Evolutionary conservation across 53 echinoderm and acorn worm species (phyloP).

Genomic region (Patiria pectinifera): DNA sequence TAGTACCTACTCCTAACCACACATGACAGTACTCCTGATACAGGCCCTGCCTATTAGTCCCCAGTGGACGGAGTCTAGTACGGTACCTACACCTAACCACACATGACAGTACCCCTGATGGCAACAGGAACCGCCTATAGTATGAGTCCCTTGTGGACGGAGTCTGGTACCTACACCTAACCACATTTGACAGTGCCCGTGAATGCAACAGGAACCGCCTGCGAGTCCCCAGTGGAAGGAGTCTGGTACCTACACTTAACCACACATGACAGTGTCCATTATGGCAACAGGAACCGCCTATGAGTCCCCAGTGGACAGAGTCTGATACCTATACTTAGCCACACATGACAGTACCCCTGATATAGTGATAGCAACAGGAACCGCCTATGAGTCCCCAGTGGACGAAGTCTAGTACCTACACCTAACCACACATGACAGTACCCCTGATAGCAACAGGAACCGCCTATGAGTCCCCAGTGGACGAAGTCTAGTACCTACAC

Average conservation of each 20-base stretch:
- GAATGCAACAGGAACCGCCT: constrained; percentile 42
- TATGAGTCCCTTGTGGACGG: neutral
- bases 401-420: neutral
- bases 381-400: constrained; percentile 17
- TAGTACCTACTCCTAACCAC: neutral
- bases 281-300: no score
- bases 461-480: no score
- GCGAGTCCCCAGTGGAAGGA: neutral
- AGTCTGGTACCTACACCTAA: neutral
- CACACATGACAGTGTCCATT: no score
- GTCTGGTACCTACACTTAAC: neutral
- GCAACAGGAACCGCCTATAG: constrained; percentile 43
- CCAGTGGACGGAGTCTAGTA: neutral
- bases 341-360: neutral
- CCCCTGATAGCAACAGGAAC: no score
- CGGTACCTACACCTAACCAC: neutral
- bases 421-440: neutral
- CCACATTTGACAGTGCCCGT: constrained; percentile 3
- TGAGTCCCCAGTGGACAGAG: no score
- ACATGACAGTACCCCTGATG: neutral
- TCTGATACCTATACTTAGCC: neutral
- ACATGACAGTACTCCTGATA: no score
- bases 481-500: neutral
- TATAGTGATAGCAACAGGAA: constrained; percentile 46
- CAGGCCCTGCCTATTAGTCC: no score